Percentiles rank a stretch among this genome's conserved stretches.
These are phyloP conservation scores for Cebidichthys violaceus DNA, from an alignment of 2,113 vertebrate species.

Conservation along the genomic window DNA sequence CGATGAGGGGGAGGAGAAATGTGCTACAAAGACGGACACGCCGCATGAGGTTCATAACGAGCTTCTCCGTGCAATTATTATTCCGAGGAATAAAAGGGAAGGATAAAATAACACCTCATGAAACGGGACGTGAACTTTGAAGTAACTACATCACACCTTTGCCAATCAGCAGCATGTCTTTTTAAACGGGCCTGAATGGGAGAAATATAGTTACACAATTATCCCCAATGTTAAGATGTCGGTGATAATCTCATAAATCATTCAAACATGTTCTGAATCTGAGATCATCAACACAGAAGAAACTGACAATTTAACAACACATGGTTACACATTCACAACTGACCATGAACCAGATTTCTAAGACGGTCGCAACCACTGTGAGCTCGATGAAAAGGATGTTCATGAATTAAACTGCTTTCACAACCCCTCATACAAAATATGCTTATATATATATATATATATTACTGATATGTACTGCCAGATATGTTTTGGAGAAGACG, in stretches of 20 bases:
- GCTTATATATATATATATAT: no score
- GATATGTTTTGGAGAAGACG: background rate
- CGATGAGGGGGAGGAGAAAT: conserved; percentile 58
- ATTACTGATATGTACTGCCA: background rate
- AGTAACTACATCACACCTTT: background rate
- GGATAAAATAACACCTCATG: background rate
- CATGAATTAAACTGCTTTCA: no score
- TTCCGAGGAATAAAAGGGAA: background rate
- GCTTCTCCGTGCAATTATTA: conserved; percentile 10
- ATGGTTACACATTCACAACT: no score
- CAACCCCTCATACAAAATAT: no score
- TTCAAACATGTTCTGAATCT: no score
- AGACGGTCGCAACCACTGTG: no score
- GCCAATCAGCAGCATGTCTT: conserved; percentile 3
- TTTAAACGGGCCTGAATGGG: background rate
- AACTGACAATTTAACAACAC: no score
- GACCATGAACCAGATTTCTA: no score
- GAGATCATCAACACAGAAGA: no score
- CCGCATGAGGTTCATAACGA: conserved; percentile 33
- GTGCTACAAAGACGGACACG: conserved; percentile 23
- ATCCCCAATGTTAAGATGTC: no score
- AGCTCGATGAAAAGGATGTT: no score
- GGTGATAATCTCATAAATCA: no score
- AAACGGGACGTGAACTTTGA: conserved; percentile 10
- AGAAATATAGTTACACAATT: background rate